phyloP scores from a whole-genome alignment of 2,888 invertebrate genomes.

The Auanema sp. region DNA sequence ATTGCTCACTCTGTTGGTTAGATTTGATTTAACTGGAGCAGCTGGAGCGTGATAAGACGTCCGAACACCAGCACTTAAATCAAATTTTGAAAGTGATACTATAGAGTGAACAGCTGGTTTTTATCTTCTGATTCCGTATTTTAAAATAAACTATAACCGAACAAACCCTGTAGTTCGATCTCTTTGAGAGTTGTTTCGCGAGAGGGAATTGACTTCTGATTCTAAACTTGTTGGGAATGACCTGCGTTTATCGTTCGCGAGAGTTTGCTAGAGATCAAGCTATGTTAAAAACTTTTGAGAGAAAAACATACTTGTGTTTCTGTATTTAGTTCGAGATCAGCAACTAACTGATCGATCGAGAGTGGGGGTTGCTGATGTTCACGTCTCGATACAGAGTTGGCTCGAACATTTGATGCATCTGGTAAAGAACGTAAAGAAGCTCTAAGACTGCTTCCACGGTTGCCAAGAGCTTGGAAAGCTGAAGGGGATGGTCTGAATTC shows the following conservation, averaged over 20 bases:
- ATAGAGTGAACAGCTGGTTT: no score
- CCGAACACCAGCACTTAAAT: no score
- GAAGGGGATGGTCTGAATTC: constrained; percentile 42
- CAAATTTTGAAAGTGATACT: no score
- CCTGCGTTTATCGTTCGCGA: constrained; percentile 40
- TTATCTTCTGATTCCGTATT: no score
- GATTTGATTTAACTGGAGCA: no score
- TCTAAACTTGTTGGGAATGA: constrained; percentile 44
- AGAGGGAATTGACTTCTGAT: constrained; percentile 1
- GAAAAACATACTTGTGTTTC: constrained; percentile 30
- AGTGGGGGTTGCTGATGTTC: constrained; percentile 30
- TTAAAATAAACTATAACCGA: no score
- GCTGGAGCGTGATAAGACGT: no score
- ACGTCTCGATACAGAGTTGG: no score
- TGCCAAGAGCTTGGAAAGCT: constrained; percentile 31
- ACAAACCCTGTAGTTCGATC: no score
- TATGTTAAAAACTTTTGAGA: not conserved
- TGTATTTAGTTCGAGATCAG: constrained; percentile 60
- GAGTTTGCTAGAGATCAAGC: constrained; percentile 7
- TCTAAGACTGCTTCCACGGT: no score
- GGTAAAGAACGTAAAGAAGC: constrained; percentile 26
- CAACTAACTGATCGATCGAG: constrained; percentile 60
- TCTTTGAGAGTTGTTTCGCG: not conserved
- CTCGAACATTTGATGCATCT: constrained; percentile 22
- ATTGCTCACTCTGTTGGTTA: no score